Evolutionary conservation across 2,113 vertebrate genomes (phyloP).

Genomic region (Catharus bicknelli): DNA sequence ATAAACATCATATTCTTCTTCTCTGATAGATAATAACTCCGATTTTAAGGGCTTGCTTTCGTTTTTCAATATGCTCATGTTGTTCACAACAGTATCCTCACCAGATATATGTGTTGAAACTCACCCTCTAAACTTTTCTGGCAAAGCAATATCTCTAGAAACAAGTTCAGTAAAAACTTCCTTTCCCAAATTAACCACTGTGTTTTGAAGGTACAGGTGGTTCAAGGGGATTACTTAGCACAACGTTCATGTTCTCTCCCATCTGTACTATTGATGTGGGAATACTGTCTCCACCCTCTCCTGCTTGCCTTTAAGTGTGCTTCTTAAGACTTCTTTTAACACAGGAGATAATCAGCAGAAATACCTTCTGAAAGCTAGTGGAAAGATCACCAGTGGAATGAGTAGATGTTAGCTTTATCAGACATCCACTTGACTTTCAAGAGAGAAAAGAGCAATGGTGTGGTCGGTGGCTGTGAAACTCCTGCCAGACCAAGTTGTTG

Average conservation of each 20-base stretch:
- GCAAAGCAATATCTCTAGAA: neutral
- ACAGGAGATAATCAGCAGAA: neutral
- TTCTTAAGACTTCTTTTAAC: neutral
- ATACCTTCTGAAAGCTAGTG: neutral
- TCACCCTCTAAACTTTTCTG: neutral
- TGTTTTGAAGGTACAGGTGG: neutral
- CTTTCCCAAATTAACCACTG: neutral
- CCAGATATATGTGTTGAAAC: neutral
- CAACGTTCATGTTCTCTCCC: neutral
- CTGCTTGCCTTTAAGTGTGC: neutral
- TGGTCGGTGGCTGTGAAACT: neutral
- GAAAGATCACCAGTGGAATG: neutral
- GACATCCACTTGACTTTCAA: neutral
- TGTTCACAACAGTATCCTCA: neutral
- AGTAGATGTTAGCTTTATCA: neutral
- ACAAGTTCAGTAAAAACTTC: neutral
- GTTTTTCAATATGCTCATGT: neutral
- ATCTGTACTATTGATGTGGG: neutral
- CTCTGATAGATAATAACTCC: neutral
- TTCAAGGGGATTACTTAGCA: neutral
- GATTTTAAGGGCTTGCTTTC: neutral
- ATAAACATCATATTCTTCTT: neutral
- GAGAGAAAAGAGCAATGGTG: neutral
- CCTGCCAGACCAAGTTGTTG: neutral
- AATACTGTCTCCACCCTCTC: neutral